Conservation (phyloP, 1,140 invertebrate species). For the Cyrtorhinus lividipennis region DNA sequence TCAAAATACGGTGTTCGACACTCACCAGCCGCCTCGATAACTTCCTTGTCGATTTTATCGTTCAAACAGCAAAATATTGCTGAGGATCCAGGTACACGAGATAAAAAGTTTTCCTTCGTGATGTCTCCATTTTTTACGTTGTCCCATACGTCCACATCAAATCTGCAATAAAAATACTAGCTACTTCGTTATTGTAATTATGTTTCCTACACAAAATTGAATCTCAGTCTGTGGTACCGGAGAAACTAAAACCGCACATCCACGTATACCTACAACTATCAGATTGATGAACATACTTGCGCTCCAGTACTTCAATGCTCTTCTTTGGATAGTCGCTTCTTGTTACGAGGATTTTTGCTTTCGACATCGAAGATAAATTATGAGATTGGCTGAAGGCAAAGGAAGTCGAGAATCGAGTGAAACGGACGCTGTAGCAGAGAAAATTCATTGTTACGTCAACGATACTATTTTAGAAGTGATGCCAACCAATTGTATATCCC, state of each 20-base stretch:
- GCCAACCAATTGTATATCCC: too few species aligned
- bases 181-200: too few species aligned
- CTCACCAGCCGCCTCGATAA: slow-evolving; percentile 5
- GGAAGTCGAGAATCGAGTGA: neutral
- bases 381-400: neutral
- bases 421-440: neutral
- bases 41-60: slow-evolving; percentile 9
- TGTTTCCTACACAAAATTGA: too few species aligned
- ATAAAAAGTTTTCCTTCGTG: neutral
- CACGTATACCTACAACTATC: too few species aligned
- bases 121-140: slow-evolving; percentile 7
- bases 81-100: neutral
- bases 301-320: neutral
- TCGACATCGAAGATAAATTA: neutral
- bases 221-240: too few species aligned
- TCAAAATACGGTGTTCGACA: too few species aligned
- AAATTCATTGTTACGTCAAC: neutral
- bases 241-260: too few species aligned
- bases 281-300: neutral
- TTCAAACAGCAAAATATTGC: slow-evolving; percentile 12
- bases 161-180: slow-evolving; percentile 2
- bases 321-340: neutral
- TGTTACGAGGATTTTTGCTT: neutral
- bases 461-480: too few species aligned
- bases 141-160: slow-evolving; percentile 1